Evolutionary conservation across 2,113 vertebrate genomes (phyloP), one percentile per base, ranked within the genome.

Genomic region (Scopus umbretta): DNA sequence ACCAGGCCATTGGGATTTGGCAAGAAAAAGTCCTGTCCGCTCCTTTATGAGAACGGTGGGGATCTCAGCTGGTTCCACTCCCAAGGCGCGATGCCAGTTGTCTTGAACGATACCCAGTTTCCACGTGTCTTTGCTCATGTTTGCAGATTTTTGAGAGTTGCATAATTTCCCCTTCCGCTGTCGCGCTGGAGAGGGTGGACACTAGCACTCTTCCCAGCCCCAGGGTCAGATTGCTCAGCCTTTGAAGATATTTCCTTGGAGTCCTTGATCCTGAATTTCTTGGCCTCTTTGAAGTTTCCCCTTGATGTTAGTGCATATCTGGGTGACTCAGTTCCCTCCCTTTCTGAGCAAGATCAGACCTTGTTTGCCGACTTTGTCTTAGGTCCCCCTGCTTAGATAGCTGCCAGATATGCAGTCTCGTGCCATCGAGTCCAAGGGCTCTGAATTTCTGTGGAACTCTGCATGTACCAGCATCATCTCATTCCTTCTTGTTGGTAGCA

Each of bases 221-320:
- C 84, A 91, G 78, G 94, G 97, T 95, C 92, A 96, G 34, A 92
- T 91, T 95, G 91, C 86, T 97, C 91, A 91, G 87, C 66, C 95
- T 97, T 96, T 96, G 95, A 97, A 96, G 96, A 89, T 89, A 62
- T 91, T 96, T 95, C 86, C 87, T 96, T 62, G 87, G 89, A 96
- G 94, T 93, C 74, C 94, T 87, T 71, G 89, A 94, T 93, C 91
- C 89, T 80, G 78, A 81, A 88, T 89, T 97, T 96, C 92, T 94
- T 70, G 45, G 86, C 49, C 62, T 89, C 96, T 97, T 97, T 97
- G 97, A 94, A 92, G 96, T 96, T 92, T 97, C 81, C 82, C 84
- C 93, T 91, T 95, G 92, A 97, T 95, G 95, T 96, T 78, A 63
- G 76, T 56, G 52, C 3, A 9, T 81, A 90, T 91, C 78, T 88